Evolutionary conservation across 1,140 invertebrate species (phyloP).

Genomic region (Oedothorax gibbosus): DNA sequence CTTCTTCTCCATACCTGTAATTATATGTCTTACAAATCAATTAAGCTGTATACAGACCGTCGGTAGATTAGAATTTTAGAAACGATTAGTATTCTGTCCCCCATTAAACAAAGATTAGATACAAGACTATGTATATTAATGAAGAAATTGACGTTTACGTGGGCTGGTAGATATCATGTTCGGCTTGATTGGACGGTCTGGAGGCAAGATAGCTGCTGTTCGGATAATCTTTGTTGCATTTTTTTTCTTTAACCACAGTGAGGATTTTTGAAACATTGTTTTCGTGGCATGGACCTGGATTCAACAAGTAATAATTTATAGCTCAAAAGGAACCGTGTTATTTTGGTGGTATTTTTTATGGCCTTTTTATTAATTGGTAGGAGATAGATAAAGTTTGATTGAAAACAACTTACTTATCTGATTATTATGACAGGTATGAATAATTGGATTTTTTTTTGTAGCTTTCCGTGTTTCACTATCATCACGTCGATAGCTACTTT

Average conservation of each 20-base stretch:
- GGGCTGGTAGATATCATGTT: background rate
- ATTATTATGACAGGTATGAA: background rate
- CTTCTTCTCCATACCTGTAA: conserved; percentile 25
- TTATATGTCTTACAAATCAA: conserved; percentile 57
- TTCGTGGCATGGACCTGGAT: background rate
- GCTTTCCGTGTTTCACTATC: too few relatives aligned
- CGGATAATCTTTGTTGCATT: too few relatives aligned
- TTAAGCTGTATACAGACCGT: conserved; percentile 20
- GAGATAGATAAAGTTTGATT: background rate
- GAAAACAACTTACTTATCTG: background rate
- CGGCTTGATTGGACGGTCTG: too few relatives aligned
- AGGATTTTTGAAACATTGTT: background rate
- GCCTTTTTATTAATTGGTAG: background rate
- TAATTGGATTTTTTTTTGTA: too few relatives aligned
- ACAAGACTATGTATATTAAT: conserved; percentile 44
- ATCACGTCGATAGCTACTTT: too few relatives aligned
- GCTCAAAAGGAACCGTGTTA: background rate
- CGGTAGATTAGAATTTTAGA: conserved; percentile 35
- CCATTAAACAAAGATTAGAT: conserved; percentile 50
- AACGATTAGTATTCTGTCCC: conserved; percentile 2
- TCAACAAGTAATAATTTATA: background rate
- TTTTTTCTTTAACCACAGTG: too few relatives aligned
- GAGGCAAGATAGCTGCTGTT: too few relatives aligned
- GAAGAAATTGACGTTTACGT: conserved; percentile 39
- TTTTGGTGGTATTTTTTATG: background rate